phyloP scores from a whole-genome alignment of 2,888 invertebrate genomes.

The Aleiodes alternator region DNA sequence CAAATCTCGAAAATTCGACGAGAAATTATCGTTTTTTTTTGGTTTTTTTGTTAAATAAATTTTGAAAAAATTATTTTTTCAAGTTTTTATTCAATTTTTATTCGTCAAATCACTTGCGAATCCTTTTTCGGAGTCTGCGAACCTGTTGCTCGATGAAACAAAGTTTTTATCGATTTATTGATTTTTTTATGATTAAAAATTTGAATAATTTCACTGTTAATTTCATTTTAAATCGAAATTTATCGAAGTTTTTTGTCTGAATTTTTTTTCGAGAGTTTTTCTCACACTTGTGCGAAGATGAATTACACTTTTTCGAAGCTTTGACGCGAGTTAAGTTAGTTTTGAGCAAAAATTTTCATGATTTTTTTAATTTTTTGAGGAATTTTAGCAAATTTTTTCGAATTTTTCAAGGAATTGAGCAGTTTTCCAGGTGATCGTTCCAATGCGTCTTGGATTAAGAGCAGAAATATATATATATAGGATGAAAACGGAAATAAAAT shows the following conservation, averaged over 20 bases:
- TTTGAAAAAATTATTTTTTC: too few relatives aligned
- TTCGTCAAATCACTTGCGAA: conserved; percentile 14
- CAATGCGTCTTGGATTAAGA: conserved; percentile 56
- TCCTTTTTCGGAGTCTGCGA: too few relatives aligned
- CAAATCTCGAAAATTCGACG: too few relatives aligned
- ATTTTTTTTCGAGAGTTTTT: neutral
- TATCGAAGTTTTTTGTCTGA: neutral
- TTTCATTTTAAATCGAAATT: neutral
- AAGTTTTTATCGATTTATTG: neutral
- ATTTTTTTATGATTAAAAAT: neutral
- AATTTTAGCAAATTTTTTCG: neutral
- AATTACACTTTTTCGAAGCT: too few relatives aligned
- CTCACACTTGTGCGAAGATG: neutral
- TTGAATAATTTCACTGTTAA: neutral
- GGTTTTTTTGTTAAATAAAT: neutral
- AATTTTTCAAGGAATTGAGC: neutral
- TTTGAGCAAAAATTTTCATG: neutral
- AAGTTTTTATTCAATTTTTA: neutral
- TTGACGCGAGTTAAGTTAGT: too few relatives aligned
- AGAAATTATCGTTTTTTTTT: too few relatives aligned
- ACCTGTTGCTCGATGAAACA: conserved; percentile 32
- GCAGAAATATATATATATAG: conserved; percentile 39
- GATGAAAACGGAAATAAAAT: conserved; percentile 61
- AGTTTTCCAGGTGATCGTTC: conserved; percentile 7
- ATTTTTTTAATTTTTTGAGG: neutral